These are phyloP conservation scores for Amphibalanus amphitrite DNA, from an alignment of 1,140 invertebrate species.

Conservation along the genomic window DNA sequence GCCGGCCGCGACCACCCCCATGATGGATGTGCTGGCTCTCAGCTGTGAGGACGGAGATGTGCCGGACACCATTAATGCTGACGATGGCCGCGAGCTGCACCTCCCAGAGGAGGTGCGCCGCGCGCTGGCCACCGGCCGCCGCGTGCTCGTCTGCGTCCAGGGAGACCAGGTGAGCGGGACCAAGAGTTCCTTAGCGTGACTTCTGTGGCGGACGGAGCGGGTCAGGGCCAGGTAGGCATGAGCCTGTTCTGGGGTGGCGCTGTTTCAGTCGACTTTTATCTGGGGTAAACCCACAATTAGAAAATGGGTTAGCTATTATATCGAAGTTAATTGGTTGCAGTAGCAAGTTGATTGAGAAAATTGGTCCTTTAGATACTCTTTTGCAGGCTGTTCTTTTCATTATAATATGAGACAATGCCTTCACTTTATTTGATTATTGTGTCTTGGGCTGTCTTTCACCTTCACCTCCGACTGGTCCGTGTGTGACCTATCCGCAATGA, in stretches of 20 bases:
- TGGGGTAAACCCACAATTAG: background rate
- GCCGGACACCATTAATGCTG: background rate
- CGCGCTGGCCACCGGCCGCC: background rate
- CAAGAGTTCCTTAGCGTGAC: background rate
- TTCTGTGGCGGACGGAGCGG: background rate
- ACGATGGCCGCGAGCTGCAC: background rate
- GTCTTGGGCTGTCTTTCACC: too few species aligned
- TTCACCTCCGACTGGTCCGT: too few species aligned
- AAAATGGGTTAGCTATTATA: background rate
- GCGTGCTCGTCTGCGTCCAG: background rate
- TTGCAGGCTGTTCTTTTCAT: too few species aligned
- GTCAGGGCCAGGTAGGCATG: background rate
- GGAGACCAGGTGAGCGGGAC: background rate
- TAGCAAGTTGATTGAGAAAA: background rate
- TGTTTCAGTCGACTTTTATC: background rate
- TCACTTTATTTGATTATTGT: too few species aligned
- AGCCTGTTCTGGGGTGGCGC: background rate
- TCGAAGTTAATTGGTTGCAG: background rate
- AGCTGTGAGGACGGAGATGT: background rate
- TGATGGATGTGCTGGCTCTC: background rate
- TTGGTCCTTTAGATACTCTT: too few species aligned
- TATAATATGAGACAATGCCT: too few species aligned
- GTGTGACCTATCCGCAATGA: too few species aligned
- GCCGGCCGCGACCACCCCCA: background rate
- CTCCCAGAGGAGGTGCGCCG: background rate